These are phyloP conservation scores for Urocolius indicus DNA, from an alignment of 2,113 vertebrate species.

Conservation along the genomic window DNA sequence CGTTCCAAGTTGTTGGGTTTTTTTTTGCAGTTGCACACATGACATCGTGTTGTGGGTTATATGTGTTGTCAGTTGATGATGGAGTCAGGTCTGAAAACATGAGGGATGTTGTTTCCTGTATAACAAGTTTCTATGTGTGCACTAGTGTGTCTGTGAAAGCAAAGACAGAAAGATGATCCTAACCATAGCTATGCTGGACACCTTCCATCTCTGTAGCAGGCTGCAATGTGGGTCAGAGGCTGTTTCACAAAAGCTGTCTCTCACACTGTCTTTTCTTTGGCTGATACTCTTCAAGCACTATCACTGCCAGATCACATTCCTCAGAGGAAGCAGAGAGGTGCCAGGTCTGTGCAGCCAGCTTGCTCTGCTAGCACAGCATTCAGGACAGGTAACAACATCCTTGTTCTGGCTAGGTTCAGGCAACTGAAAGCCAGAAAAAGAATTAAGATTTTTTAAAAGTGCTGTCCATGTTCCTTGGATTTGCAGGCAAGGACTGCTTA, in stretches of 20 bases:
- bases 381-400: background rate
- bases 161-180: background rate
- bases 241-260: background rate
- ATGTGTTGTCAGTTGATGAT: background rate
- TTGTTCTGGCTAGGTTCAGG: background rate
- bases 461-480: background rate
- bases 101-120: background rate
- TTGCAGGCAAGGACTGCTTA: background rate
- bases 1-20: accelerated
- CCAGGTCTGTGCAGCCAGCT: background rate
- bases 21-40: accelerated
- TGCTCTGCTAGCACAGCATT: background rate
- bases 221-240: background rate
- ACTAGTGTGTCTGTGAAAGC: background rate
- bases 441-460: background rate
- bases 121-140: background rate
- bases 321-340: background rate
- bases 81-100: background rate
- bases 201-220: background rate
- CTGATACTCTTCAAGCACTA: background rate
- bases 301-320: background rate
- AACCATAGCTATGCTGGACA: background rate
- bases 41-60: background rate
- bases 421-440: background rate
- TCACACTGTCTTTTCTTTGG: background rate